Base-by-base conservation (phyloP, 1,140 invertebrate species). In the Colletes latitarsis region DNA sequence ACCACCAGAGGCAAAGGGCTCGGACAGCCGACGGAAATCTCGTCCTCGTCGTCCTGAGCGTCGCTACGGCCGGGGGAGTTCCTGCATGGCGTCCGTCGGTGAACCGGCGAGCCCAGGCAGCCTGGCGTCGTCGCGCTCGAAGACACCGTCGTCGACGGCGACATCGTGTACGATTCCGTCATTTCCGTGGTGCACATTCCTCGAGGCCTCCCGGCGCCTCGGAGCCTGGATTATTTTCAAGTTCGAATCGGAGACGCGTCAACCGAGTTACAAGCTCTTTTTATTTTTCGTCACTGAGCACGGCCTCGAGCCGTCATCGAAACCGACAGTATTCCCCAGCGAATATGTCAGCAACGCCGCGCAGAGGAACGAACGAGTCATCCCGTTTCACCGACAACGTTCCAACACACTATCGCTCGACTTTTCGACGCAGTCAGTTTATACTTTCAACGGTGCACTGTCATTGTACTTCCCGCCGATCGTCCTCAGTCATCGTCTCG, bases 1-100 rank as follows among this genome's bases (percentile, higher is more conserved):
- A 92, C 90, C 0, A 93, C 88, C 6, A 93, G 85, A 0, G 94
- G 94, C 89, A 95, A 78, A 2, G 96, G 96, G 82, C 95, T 96
- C 30, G 96, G 96, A 83, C 96, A 96, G 4, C 96, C 96, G 6
- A 96, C 96, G 88, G 95, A 96, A 80, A 96, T 96, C 91, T 96
- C 96, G 88, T 95, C 95, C 83, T 94, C 95, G 89, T 93, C 94
- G 88, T 94, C 94, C 85, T 91, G 93, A 77, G 71, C 81, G 19
- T 90, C 82, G 0, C 80, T 77, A 1, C 83, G 70, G 64, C 75
- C 39, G 9, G 85, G 82, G 8, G 76, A 85, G 14, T 78, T 64
- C 52, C 82, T 71, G 83, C 81, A 85, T 57, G 85, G 77, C 43
- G 79, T 82, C 77, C 77, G 84, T 76, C 81, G 82, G 82, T 71